Evolutionary conservation across 2,113 vertebrate species (phyloP).

Genomic region (Microtus richardsoni): DNA sequence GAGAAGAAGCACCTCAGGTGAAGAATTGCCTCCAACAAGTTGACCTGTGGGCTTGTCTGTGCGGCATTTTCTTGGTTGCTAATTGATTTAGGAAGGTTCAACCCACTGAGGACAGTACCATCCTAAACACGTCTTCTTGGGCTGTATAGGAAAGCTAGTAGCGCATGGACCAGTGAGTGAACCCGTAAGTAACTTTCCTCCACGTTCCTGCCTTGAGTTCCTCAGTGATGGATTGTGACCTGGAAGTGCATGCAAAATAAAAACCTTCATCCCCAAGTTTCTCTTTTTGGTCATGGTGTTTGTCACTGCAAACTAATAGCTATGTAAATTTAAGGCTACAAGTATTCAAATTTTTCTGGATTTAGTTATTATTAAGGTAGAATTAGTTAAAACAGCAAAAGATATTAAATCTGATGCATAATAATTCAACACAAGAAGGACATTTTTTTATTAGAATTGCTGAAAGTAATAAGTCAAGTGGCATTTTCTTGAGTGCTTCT

Average conservation of each 20-base stretch:
- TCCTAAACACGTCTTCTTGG: background rate
- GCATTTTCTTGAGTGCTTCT: slow-evolving; percentile 4
- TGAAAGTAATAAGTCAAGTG: slow-evolving; percentile 2
- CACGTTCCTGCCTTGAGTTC: background rate
- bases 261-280: background rate
- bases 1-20: background rate
- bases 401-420: background rate
- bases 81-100: background rate
- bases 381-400: slow-evolving; percentile 18
- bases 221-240: background rate
- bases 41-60: background rate
- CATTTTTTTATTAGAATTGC: background rate
- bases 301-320: background rate
- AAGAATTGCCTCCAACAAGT: background rate
- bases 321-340: background rate
- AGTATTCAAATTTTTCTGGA: background rate
- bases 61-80: background rate
- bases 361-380: slow-evolving; percentile 36
- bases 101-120: background rate
- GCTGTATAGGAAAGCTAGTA: background rate
- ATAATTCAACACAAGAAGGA: slow-evolving; percentile 2
- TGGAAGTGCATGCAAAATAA: background rate
- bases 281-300: background rate
- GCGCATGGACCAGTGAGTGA: background rate
- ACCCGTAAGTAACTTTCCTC: background rate